phyloP scores from a whole-genome alignment of 2,797 vertebrate species.

The Dermochelys coriacea region DNA sequence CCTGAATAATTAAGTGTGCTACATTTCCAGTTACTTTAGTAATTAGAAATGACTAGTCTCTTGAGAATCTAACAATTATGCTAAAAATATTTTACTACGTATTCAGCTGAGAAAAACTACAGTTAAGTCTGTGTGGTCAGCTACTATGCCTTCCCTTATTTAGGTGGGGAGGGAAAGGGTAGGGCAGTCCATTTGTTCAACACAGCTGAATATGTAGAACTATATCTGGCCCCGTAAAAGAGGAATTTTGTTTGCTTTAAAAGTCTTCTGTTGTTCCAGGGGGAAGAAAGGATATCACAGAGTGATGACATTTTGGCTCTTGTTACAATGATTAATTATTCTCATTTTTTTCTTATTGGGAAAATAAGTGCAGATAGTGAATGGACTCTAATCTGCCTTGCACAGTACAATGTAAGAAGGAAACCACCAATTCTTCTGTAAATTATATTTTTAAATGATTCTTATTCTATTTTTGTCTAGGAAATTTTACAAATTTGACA shows the following conservation, averaged over 20 bases:
- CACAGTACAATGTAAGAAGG: not conserved
- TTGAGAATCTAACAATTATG: not conserved
- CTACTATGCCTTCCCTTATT: not conserved
- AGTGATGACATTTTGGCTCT: conserved; percentile 43
- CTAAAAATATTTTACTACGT: conserved; percentile 13
- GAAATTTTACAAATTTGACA: conserved; percentile 14
- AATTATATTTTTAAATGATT: not conserved
- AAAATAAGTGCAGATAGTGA: conserved; percentile 21
- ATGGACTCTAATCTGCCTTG: conserved; percentile 26
- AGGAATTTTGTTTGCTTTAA: not conserved
- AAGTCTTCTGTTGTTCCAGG: conserved; percentile 46
- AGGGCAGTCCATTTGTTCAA: not conserved
- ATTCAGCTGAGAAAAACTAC: not conserved
- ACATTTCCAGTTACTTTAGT: conserved; percentile 15
- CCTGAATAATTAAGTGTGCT: conserved; percentile 43
- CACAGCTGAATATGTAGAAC: conserved; percentile 5
- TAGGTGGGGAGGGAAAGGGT: not conserved
- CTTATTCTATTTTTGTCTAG: conserved; percentile 1
- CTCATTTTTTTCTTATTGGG: conserved; percentile 39
- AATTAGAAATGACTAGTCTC: conserved; percentile 19
- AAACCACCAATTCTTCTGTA: conserved; percentile 27
- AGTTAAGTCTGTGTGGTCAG: not conserved
- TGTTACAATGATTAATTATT: conserved; percentile 66
- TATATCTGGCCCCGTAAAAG: not conserved
- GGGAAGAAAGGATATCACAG: conserved; percentile 48